phyloP scores from a whole-genome alignment of 2,113 vertebrate species.

The Gadus macrocephalus region DNA sequence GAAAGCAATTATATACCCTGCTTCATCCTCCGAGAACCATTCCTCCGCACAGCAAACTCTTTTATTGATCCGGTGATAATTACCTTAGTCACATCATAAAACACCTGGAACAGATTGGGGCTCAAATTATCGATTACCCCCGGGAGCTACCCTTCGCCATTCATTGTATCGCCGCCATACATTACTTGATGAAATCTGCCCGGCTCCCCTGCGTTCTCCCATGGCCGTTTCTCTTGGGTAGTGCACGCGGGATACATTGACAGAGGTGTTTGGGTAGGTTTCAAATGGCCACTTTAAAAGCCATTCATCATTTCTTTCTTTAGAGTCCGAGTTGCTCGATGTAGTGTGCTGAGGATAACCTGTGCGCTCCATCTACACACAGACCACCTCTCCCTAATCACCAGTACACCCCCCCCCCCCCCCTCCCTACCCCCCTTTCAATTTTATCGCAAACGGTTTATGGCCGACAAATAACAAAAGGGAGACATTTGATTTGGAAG shows the following conservation, averaged over 20 bases:
- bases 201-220: conserved; percentile 35
- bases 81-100: conserved; percentile 76
- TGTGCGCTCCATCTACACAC: neutral
- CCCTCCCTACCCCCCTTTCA: conserved; percentile 10
- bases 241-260: conserved; percentile 37
- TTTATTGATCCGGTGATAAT: conserved; percentile 74
- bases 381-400: neutral
- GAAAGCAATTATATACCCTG: conserved; percentile 66
- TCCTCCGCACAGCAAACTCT: conserved; percentile 66
- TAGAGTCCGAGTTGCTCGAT: conserved; percentile 27
- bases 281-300: conserved; percentile 42
- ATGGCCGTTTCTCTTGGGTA: conserved; percentile 36
- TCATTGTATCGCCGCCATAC: conserved; percentile 66
- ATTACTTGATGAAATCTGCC: conserved; percentile 66
- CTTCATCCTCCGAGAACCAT: conserved; percentile 38
- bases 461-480: conserved; percentile 39
- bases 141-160: conserved; percentile 55
- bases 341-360: neutral
- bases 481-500: conserved; percentile 61
- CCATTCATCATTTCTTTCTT: conserved; percentile 49
- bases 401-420: neutral
- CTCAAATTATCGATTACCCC: conserved; percentile 70
- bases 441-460: conserved; percentile 45
- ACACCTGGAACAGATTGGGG: conserved; percentile 73
- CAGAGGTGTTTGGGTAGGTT: conserved; percentile 39